A percentile compares a stretch with the other conserved stretches of the same genome.
Evolutionary conservation across 2,888 invertebrate species (phyloP).

Genomic region (Mactromeris polynyma): DNA sequence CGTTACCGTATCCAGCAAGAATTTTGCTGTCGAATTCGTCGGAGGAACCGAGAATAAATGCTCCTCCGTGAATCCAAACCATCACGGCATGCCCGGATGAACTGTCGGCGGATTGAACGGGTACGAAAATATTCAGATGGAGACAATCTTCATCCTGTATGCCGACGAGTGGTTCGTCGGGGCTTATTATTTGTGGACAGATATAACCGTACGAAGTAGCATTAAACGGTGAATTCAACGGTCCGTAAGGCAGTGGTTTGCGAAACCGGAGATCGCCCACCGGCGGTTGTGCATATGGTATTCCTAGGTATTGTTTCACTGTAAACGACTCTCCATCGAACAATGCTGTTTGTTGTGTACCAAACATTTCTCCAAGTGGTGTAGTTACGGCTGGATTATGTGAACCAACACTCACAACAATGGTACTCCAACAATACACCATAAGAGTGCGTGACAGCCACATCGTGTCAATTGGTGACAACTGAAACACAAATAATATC

Average conservation of each 20-base stretch:
- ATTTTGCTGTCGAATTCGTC: slow-evolving; percentile 32
- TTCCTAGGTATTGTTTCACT: slow-evolving; percentile 24
- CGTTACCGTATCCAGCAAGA: slow-evolving; percentile 42
- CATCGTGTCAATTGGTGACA: not conserved
- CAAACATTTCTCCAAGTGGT: not conserved
- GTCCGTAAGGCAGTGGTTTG: slow-evolving; percentile 12
- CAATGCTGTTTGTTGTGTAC: not conserved
- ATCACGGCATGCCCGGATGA: slow-evolving; percentile 90
- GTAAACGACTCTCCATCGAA: not conserved
- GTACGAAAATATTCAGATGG: slow-evolving; percentile 97
- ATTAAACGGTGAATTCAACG: slow-evolving; percentile 8
- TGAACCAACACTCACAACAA: not conserved
- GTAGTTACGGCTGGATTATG: not conserved
- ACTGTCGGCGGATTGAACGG: slow-evolving; percentile 85
- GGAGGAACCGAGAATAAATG: slow-evolving; percentile 96
- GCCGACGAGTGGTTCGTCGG: slow-evolving; percentile 13
- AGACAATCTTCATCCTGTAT: slow-evolving; percentile 94
- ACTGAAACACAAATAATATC: not conserved
- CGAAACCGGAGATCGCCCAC: slow-evolving; percentile 27
- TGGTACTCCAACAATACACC: not conserved
- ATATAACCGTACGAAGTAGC: slow-evolving; percentile 23
- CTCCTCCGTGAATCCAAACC: slow-evolving; percentile 97
- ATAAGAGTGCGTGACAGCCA: not conserved
- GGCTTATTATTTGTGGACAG: slow-evolving; percentile 30
- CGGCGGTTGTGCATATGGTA: slow-evolving; percentile 26